Evolutionary conservation across 1,140 invertebrate genomes (phyloP).

Genomic region (Trichogramma pretiosum): DNA sequence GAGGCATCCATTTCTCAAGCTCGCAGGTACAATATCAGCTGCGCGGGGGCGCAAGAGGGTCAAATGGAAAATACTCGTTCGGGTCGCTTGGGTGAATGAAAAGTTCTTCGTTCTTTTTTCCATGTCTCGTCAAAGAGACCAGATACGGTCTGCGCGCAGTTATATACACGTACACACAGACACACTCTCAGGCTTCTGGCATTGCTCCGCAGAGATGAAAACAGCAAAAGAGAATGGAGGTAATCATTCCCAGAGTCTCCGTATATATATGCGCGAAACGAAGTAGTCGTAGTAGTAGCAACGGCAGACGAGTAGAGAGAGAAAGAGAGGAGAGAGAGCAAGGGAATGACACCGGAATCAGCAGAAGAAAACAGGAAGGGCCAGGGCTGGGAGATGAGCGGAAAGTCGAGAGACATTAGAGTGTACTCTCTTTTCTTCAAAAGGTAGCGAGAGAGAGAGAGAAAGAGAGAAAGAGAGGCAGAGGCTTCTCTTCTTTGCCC

Average conservation of each 20-base stretch:
- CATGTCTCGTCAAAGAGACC: slow-evolving; percentile 19
- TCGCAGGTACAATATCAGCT: too few species aligned
- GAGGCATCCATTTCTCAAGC: slow-evolving; percentile 9
- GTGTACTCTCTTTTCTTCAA: slow-evolving; percentile 9
- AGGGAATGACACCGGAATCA: slow-evolving; percentile 15
- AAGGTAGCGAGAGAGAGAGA: too few species aligned
- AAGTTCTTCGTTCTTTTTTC: slow-evolving; percentile 16
- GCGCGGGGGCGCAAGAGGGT: too few species aligned
- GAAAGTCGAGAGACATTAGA: slow-evolving; percentile 21
- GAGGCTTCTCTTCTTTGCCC: too few species aligned
- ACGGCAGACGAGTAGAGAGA: slow-evolving; percentile 15
- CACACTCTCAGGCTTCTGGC: too few species aligned
- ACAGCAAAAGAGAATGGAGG: slow-evolving; percentile 18
- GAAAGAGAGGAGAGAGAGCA: slow-evolving; percentile 17
- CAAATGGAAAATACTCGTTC: slow-evolving; percentile 7
- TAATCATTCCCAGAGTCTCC: slow-evolving; percentile 24
- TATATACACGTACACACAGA: too few species aligned
- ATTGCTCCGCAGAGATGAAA: too few species aligned
- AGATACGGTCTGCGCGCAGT: too few species aligned
- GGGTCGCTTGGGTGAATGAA: slow-evolving; percentile 11
- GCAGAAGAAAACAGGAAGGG: slow-evolving; percentile 12
- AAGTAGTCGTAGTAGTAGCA: neutral
- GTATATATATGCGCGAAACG: too few species aligned
- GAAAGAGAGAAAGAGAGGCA: too few species aligned
- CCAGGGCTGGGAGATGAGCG: neutral